Evolutionary conservation across 1,140 invertebrate genomes (phyloP).

Genomic region (Drosophila busckii): DNA sequence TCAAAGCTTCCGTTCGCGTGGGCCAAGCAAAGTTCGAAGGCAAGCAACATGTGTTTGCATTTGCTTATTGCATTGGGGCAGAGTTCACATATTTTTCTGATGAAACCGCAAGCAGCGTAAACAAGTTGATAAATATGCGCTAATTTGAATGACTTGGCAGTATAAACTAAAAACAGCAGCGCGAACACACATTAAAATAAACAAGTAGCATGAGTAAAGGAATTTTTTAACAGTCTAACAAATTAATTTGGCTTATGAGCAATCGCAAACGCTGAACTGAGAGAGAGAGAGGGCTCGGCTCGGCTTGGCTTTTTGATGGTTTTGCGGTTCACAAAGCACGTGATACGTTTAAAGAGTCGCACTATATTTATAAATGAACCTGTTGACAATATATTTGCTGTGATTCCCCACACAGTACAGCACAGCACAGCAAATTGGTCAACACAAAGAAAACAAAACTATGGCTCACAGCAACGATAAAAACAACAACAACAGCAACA

Average conservation of each 20-base stretch:
- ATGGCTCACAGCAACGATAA: conserved; percentile 7
- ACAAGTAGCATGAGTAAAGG: conserved; percentile 46
- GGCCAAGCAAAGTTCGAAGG: neutral
- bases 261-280: conserved; percentile 3
- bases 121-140: conserved; percentile 38
- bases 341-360: conserved; percentile 19
- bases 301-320: conserved; percentile 10
- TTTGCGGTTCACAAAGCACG: conserved; percentile 24
- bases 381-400: conserved; percentile 24
- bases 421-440: too few species aligned
- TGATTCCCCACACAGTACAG: too few species aligned
- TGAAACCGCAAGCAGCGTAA: conserved; percentile 11
- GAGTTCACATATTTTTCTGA: conserved; percentile 4
- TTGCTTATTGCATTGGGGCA: conserved; percentile 7
- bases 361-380: conserved; percentile 35
- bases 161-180: conserved; percentile 25
- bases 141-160: conserved; percentile 66
- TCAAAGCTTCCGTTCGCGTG: conserved; percentile 45
- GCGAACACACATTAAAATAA: conserved; percentile 41
- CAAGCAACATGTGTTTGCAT: conserved; percentile 14
- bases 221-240: neutral
- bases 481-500: neutral
- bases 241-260: conserved; percentile 21
- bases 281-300: conserved; percentile 32
- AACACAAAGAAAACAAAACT: conserved; percentile 25